These are phyloP conservation scores for Perizoma affinitatum DNA, from an alignment of 2,888 invertebrate species.

Conservation along the genomic window DNA sequence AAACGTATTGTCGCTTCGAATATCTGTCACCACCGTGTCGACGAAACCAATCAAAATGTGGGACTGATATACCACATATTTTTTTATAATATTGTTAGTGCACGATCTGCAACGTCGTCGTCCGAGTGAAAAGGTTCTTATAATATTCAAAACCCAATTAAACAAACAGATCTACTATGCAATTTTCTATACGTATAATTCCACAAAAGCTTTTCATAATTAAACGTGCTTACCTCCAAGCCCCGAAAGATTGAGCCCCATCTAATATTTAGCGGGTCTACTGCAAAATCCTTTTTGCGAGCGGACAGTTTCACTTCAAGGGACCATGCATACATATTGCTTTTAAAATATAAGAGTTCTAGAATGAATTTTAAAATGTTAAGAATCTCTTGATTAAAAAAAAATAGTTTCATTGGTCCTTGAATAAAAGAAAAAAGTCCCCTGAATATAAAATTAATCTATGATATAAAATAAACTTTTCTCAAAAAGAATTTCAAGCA, in stretches of 20 bases:
- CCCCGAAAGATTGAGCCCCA: constrained; percentile 68
- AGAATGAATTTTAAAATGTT: constrained; percentile 25
- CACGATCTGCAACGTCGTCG: no score
- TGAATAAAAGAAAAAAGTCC: no score
- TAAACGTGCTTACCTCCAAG: constrained; percentile 64
- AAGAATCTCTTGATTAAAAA: constrained; percentile 1
- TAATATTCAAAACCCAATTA: constrained; percentile 13
- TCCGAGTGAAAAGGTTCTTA: no score
- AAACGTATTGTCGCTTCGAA: no score
- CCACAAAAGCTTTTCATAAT: constrained; percentile 55
- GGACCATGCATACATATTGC: constrained; percentile 31
- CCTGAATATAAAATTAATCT: no score
- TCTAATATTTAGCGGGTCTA: constrained; percentile 76
- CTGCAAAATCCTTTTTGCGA: constrained; percentile 78
- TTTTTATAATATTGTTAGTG: no score
- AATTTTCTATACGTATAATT: constrained; percentile 14
- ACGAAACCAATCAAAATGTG: background rate
- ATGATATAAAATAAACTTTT: no score
- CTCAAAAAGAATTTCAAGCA: no score
- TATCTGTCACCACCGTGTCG: no score
- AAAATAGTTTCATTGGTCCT: no score
- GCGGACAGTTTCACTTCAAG: constrained; percentile 65
- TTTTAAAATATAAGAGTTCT: constrained; percentile 23
- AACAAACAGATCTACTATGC: constrained; percentile 10
- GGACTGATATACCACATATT: no score